phyloP scores from a whole-genome alignment of 2,113 vertebrate species.

The Chloebia gouldiae region DNA sequence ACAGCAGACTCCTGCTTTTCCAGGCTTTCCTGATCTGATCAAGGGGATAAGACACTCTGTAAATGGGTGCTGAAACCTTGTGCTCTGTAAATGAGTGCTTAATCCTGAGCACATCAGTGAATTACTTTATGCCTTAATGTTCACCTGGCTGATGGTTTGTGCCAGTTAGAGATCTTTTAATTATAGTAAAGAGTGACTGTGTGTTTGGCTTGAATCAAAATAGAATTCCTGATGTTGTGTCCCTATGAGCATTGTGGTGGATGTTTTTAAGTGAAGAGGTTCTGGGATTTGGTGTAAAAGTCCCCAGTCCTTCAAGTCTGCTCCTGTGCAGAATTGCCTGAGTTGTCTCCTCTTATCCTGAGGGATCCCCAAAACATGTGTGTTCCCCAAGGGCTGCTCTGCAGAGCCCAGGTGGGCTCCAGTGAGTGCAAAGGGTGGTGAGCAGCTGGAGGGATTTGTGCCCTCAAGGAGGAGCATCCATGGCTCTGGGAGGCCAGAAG shows the following conservation, averaged over 20 bases:
- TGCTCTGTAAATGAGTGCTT: no score
- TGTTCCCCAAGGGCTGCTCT: not conserved
- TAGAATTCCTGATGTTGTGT: not conserved
- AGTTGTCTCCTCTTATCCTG: not conserved
- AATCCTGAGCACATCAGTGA: not conserved
- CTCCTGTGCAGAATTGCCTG: not conserved
- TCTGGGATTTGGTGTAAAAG: not conserved
- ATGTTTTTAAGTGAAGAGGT: not conserved
- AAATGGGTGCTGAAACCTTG: not conserved
- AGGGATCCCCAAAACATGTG: not conserved
- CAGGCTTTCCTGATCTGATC: not conserved
- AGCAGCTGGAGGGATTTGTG: not conserved
- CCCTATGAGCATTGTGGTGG: not conserved
- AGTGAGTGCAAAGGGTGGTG: fast-evolving
- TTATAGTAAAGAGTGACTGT: not conserved
- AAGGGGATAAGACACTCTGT: not conserved
- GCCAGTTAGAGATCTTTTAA: not conserved
- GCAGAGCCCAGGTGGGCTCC: not conserved
- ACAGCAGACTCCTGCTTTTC: not conserved
- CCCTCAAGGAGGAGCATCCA: not conserved
- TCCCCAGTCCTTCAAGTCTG: not conserved
- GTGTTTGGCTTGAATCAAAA: not conserved
- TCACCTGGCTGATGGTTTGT: not conserved
- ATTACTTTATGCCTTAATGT: not conserved
- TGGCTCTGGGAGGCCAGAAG: not conserved